Conservation (phyloP, 2,113 vertebrate genomes). For the Machaerirhynchus nigripectus region DNA sequence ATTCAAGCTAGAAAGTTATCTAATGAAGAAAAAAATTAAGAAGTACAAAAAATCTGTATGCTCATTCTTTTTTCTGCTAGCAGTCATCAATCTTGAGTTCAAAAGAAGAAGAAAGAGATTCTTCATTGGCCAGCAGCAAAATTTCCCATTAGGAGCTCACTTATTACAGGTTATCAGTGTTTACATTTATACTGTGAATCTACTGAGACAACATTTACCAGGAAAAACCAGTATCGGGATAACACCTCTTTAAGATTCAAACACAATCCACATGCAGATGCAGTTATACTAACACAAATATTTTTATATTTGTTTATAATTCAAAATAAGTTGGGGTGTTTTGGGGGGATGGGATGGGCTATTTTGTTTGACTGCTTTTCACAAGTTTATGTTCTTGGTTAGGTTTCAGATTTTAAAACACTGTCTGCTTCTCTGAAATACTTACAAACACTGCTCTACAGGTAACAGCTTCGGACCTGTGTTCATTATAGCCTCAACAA, state of each 20-base stretch:
- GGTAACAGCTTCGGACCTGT: background rate
- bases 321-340: background rate
- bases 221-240: background rate
- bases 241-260: background rate
- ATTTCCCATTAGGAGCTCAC: background rate
- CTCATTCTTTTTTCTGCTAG: background rate
- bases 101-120: background rate
- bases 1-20: background rate
- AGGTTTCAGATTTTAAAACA: background rate
- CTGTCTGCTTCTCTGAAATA: background rate
- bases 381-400: accelerated
- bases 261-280: background rate
- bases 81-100: background rate
- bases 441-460: background rate
- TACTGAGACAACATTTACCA: background rate
- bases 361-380: background rate
- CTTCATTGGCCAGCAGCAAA: background rate
- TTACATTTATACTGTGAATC: background rate
- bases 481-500: background rate
- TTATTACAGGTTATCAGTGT: background rate
- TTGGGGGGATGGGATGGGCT: accelerated
- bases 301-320: background rate
- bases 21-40: background rate
- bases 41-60: background rate
- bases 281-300: background rate